Evolutionary conservation across 2,888 invertebrate species (phyloP).

Genomic region (Tromatobia lineatoria): DNA sequence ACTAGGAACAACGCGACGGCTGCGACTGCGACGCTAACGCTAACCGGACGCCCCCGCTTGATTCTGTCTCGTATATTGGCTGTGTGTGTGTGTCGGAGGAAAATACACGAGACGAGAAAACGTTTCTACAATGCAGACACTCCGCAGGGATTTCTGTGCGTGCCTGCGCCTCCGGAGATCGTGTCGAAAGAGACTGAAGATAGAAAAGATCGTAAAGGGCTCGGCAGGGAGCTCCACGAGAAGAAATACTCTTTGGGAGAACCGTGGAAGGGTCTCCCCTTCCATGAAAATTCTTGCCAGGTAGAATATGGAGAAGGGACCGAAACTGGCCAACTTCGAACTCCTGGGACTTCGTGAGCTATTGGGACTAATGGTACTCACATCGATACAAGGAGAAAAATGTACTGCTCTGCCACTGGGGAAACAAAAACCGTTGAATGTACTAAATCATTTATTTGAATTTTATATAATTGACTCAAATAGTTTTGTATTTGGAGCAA

Average conservation of each 20-base stretch:
- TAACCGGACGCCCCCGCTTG: constrained; percentile 52
- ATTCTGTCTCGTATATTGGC: neutral
- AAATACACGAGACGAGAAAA: neutral
- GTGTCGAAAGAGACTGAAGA: neutral
- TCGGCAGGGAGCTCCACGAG: neutral
- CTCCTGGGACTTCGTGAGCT: neutral
- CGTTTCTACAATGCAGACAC: neutral
- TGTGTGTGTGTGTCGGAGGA: neutral
- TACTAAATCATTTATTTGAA: too few species aligned
- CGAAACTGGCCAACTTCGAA: neutral
- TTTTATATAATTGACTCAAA: too few species aligned
- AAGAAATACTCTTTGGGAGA: neutral
- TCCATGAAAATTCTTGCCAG: neutral
- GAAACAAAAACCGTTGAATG: too few species aligned
- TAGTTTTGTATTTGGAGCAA: too few species aligned
- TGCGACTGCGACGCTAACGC: constrained; percentile 38
- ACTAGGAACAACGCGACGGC: constrained; percentile 7
- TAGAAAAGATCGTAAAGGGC: neutral
- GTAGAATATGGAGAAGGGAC: neutral
- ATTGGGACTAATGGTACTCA: neutral
- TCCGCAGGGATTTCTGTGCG: neutral
- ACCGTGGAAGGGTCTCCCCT: neutral
- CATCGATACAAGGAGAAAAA: neutral
- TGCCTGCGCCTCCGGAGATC: neutral
- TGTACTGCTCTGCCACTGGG: too few species aligned